A percentile compares a stretch with the other conserved stretches of the same genome.
These are phyloP conservation scores for Phoebastria nigripes DNA, from an alignment of 2,797 vertebrate genomes.

Conservation along the genomic window DNA sequence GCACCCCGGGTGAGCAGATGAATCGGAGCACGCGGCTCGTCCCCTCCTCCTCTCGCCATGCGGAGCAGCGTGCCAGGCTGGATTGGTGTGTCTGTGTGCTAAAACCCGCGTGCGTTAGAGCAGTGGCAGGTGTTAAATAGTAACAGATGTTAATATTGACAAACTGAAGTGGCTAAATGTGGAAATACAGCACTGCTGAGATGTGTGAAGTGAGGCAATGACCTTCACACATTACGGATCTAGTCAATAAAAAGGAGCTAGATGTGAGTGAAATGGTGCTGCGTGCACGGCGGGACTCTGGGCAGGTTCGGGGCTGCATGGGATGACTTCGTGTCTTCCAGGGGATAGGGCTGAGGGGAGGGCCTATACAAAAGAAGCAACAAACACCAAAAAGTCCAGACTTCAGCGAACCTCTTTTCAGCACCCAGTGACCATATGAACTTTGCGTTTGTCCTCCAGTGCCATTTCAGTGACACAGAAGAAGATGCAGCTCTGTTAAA, in stretches of 20 bases:
- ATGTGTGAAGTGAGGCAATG: conserved; percentile 45
- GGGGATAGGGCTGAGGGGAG: not conserved
- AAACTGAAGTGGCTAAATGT: conserved; percentile 57
- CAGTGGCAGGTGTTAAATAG: conserved; percentile 62
- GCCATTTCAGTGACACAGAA: not conserved
- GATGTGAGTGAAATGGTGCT: not conserved
- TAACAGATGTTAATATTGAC: conserved; percentile 68
- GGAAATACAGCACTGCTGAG: conserved; percentile 55
- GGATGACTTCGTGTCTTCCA: accelerated
- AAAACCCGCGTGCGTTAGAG: not conserved
- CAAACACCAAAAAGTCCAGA: not conserved
- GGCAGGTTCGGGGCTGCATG: accelerated
- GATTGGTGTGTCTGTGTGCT: not conserved
- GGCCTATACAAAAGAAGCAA: not conserved
- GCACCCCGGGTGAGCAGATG: not conserved
- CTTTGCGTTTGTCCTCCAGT: not conserved
- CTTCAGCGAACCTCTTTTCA: not conserved
- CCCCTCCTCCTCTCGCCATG: not conserved
- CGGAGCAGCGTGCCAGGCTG: not conserved
- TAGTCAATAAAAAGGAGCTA: not conserved
- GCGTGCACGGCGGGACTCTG: accelerated
- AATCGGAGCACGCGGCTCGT: accelerated
- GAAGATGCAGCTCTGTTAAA: not conserved
- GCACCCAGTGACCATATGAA: not conserved
- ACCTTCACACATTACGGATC: conserved; percentile 28